Evolutionary conservation across 2,888 invertebrate genomes (phyloP).

Genomic region (Adela reaumurella): DNA sequence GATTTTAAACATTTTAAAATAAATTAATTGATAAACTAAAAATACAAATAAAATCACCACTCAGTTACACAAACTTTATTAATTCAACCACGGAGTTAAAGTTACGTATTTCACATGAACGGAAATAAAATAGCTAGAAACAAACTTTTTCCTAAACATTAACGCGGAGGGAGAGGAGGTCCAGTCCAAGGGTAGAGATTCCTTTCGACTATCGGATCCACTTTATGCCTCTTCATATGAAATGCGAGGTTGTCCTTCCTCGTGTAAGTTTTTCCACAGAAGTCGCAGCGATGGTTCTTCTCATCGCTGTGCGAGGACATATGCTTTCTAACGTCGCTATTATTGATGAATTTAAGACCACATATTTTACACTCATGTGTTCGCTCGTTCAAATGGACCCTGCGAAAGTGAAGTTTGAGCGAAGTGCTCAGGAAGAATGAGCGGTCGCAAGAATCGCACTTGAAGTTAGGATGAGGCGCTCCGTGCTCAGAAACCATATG

Average conservation of each 20-base stretch:
- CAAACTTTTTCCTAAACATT: too few species aligned
- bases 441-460: conserved; percentile 41
- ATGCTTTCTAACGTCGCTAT: conserved; percentile 52
- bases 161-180: too few species aligned
- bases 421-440: conserved; percentile 44
- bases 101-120: too few species aligned
- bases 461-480: conserved; percentile 41
- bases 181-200: too few species aligned
- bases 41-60: too few species aligned
- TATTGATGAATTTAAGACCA: conserved; percentile 49
- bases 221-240: too few species aligned
- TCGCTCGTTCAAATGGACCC: conserved; percentile 44
- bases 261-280: conserved; percentile 48
- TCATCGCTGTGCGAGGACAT: conserved; percentile 55
- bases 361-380: conserved; percentile 54
- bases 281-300: conserved; percentile 52
- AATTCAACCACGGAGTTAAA: too few species aligned
- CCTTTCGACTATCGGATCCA: too few species aligned
- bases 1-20: too few species aligned
- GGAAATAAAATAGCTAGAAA: too few species aligned
- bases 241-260: conserved; percentile 33
- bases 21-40: too few species aligned
- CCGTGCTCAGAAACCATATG: conserved; percentile 46
- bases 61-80: too few species aligned
- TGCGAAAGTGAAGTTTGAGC: conserved; percentile 38